phyloP scores from a whole-genome alignment of 1,140 invertebrate species.

The Argopecten irradians region DNA sequence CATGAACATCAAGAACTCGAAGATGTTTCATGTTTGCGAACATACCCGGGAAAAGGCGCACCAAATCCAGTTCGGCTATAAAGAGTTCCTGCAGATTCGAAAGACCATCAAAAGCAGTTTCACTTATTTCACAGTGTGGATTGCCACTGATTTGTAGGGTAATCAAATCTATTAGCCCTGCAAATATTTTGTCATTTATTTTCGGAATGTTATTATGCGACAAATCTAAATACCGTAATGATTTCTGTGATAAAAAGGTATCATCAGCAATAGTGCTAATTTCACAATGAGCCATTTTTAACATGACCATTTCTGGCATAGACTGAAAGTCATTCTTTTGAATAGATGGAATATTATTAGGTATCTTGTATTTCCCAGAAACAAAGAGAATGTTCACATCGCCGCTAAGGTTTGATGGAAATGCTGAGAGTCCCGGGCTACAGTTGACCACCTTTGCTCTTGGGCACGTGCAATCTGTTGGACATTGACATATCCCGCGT shows the following conservation, averaged over 20 bases:
- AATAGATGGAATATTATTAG: not conserved
- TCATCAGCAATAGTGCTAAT: not conserved
- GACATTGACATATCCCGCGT: not conserved
- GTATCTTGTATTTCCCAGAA: not conserved
- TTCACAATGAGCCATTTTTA: not conserved
- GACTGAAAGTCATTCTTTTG: not conserved
- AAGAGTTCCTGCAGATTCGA: not conserved
- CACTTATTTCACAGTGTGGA: not conserved
- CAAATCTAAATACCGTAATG: not conserved
- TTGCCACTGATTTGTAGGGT: not conserved
- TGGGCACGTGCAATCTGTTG: not conserved
- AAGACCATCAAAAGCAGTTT: not conserved
- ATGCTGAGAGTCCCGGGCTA: not conserved
- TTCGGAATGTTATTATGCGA: not conserved
- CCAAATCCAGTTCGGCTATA: not conserved
- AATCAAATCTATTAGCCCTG: not conserved
- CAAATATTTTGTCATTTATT: slow-evolving; percentile 2
- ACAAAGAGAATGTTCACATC: not conserved
- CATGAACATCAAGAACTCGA: not conserved
- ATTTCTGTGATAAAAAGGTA: not conserved
- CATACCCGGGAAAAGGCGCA: not conserved
- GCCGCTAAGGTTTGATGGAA: not conserved
- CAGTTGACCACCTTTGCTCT: not conserved
- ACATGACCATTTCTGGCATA: not conserved
- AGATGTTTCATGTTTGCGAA: not conserved